Percentiles rank a stretch among this genome's conserved stretches.
phyloP scores from a whole-genome alignment of 2,888 invertebrate species.

The Leptarthrus brevirostris region DNA sequence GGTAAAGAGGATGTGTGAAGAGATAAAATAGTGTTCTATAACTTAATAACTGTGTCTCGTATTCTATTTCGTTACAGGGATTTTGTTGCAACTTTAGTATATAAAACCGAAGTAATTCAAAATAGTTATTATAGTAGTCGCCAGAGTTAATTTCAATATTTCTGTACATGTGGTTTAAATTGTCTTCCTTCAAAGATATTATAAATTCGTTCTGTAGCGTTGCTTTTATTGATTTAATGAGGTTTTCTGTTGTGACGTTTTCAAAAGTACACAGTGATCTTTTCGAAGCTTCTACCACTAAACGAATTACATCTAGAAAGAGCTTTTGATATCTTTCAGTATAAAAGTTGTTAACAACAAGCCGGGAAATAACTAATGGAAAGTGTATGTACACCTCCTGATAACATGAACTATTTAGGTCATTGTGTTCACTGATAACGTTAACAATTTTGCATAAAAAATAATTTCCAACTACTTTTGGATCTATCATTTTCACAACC shows the following conservation, averaged over 20 bases:
- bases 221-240: neutral
- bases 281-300: neutral
- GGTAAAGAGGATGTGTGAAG: neutral
- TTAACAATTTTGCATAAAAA: neutral
- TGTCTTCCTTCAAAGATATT: neutral
- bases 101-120: neutral
- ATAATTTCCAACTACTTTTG: neutral
- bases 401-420: neutral
- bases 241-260: neutral
- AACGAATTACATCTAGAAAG: neutral
- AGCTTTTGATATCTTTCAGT: neutral
- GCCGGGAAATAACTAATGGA: neutral
- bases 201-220: neutral
- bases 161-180: neutral
- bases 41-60: neutral
- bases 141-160: neutral
- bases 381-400: neutral
- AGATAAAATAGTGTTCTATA: neutral
- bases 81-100: neutral
- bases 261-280: neutral
- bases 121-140: neutral
- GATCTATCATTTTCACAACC: neutral
- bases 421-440: neutral
- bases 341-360: neutral
- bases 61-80: neutral